A percentile compares a stretch with the other conserved stretches of the same genome.
Conservation (phyloP, 2,888 invertebrate species). For the Lathronympha strigana region DNA sequence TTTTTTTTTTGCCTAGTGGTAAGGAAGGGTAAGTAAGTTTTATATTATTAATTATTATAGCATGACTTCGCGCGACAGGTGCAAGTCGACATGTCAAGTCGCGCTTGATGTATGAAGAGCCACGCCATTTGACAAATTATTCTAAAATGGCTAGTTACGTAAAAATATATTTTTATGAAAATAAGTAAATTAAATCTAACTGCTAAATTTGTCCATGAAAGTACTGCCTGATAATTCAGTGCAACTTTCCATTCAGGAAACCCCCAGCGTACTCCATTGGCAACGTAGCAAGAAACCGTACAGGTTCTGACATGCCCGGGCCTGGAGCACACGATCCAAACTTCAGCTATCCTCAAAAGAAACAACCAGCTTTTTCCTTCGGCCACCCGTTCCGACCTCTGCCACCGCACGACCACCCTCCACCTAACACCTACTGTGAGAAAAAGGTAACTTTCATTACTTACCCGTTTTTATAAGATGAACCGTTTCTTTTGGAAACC, state of each 20-base stretch:
- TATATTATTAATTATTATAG: no score
- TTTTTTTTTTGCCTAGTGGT: no score
- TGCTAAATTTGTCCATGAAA: no score
- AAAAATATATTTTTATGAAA: no score
- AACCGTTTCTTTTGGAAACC: background rate
- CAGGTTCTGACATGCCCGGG: constrained; percentile 54
- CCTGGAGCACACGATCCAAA: constrained; percentile 70
- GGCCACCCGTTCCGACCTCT: constrained; percentile 53
- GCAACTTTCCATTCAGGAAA: constrained; percentile 53
- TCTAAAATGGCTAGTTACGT: no score
- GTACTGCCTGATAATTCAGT: no score
- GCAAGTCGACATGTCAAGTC: no score
- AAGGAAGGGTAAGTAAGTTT: no score
- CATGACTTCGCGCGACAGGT: no score
- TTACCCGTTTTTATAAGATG: constrained; percentile 7
- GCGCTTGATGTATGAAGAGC: no score
- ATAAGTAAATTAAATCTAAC: no score
- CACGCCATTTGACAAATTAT: no score
- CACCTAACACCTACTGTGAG: constrained; percentile 71
- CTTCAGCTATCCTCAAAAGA: constrained; percentile 57
- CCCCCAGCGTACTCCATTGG: constrained; percentile 64
- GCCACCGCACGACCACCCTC: constrained; percentile 52
- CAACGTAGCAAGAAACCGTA: constrained; percentile 42
- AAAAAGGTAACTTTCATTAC: constrained; percentile 61
- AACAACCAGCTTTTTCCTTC: constrained; percentile 64